Base-by-base conservation (phyloP, 2,797 vertebrate species). In the Myoxocephalus aenaeus region DNA sequence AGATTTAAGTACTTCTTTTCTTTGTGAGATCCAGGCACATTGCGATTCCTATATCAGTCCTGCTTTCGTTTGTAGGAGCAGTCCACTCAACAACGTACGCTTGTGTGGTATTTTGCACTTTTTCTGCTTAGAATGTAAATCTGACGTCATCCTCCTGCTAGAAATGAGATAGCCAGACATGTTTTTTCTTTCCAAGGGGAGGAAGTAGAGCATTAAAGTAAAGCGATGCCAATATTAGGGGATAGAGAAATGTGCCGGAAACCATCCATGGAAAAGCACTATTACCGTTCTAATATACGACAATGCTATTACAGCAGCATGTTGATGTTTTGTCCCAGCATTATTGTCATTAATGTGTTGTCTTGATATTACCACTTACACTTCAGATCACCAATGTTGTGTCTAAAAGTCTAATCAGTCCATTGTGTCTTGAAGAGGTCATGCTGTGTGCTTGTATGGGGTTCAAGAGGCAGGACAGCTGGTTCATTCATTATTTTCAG, bases 41-140 rank as follows among this genome's bases (percentile, higher is more conserved):
- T 17, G 13, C 15, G 20, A 61, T 18, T 80, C 83, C 38, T 67
- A 44, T 11, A 53, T 48, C 63, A 65, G 64, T 74, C 82, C 82
- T 65, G 79, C 73, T 80, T 81, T 65, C 0, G 18, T 67, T 75
- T 3, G 17, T 50, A 29, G 53, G 77, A 77, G 69, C 79, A 62
- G 36, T 77, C 59, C 25, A 56, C 65, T 66, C 67, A 25, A 25
- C 56, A 29, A 62, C 22, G 71, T 71, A 64, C 66, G 74, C 86
- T 87, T 90, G 66, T 74, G 83, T 92, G 76, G 89, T 89, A 76
- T 87, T 92, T 93, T 93, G 92, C 92, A 93, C 92, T 90, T 92
- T 54, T 92, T 86, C 82, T 53, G 65, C 90, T 81, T 79, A 83
- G 92, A 92, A 94, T 93, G 92, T 92, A 90, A 89, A 86, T 77